Evolutionary conservation across 2,797 vertebrate genomes (phyloP).

Genomic region (Otolemur crassicaudatus): DNA sequence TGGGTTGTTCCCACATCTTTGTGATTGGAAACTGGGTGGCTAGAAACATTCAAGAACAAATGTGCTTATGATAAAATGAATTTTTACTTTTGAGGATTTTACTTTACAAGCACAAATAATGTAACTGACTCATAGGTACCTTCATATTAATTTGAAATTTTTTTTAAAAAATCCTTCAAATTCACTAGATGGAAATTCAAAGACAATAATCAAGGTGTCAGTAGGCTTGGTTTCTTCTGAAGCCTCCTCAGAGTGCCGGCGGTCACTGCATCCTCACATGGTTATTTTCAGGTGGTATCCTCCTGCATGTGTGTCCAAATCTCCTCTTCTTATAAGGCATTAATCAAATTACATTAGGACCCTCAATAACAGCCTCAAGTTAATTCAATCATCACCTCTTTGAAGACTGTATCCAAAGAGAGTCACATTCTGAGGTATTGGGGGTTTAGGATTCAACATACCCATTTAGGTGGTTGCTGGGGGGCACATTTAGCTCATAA

Average conservation of each 20-base stretch:
- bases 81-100: no score
- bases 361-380: neutral
- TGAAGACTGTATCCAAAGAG: neutral
- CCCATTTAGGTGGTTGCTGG: neutral
- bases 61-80: no score
- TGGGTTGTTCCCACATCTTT: no score
- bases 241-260: neutral
- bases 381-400: neutral
- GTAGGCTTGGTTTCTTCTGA: neutral
- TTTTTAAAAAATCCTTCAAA: no score
- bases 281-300: neutral
- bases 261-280: accelerated
- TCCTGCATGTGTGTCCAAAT: neutral
- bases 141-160: no score
- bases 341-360: neutral
- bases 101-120: no score
- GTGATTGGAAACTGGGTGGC: no score
- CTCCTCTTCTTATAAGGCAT: neutral
- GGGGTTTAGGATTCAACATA: neutral
- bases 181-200: no score
- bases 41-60: no score
- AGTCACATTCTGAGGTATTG: neutral
- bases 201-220: neutral
- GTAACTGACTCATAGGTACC: no score
- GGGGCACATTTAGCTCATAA: neutral